Conservation (phyloP, 2,888 invertebrate genomes). For the Ophioninae sp. region DNA sequence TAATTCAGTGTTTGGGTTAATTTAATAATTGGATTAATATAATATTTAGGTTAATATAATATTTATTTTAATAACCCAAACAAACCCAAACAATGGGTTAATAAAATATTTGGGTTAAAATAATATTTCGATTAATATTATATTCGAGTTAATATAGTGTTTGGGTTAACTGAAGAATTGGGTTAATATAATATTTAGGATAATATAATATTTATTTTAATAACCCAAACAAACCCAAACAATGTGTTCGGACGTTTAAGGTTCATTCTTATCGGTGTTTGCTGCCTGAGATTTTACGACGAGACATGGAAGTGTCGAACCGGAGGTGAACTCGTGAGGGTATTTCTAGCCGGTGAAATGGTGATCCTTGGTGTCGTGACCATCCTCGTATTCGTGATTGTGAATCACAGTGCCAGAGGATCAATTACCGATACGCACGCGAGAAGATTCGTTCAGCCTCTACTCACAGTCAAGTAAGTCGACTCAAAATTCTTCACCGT, state of each 20-base stretch:
- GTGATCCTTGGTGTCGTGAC: slow-evolving; percentile 85
- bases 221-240: background rate
- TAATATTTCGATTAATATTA: too few relatives aligned
- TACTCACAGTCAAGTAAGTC: slow-evolving; percentile 87
- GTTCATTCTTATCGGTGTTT: slow-evolving; percentile 86
- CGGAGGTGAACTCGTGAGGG: slow-evolving; percentile 88
- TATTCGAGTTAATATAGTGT: too few relatives aligned
- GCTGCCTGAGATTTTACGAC: slow-evolving; percentile 85
- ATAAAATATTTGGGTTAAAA: too few relatives aligned
- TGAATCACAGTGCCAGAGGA: slow-evolving; percentile 88
- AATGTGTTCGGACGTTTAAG: slow-evolving; percentile 78
- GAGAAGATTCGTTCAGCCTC: slow-evolving; percentile 87
- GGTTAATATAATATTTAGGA: too few relatives aligned
- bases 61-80: too few relatives aligned
- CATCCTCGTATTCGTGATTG: slow-evolving; percentile 85
- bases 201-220: background rate
- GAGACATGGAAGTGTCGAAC: slow-evolving; percentile 87
- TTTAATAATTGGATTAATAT: too few relatives aligned
- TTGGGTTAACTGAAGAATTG: too few relatives aligned
- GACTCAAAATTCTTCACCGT: background rate
- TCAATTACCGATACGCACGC: slow-evolving; percentile 89
- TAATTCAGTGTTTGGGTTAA: too few relatives aligned
- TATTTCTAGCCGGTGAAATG: slow-evolving; percentile 88
- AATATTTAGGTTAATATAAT: too few relatives aligned
- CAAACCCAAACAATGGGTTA: too few relatives aligned